Percentiles rank a stretch among this genome's conserved stretches.
Conservation (phyloP, 2,888 invertebrate genomes). For the Cephus pulcher region DNA sequence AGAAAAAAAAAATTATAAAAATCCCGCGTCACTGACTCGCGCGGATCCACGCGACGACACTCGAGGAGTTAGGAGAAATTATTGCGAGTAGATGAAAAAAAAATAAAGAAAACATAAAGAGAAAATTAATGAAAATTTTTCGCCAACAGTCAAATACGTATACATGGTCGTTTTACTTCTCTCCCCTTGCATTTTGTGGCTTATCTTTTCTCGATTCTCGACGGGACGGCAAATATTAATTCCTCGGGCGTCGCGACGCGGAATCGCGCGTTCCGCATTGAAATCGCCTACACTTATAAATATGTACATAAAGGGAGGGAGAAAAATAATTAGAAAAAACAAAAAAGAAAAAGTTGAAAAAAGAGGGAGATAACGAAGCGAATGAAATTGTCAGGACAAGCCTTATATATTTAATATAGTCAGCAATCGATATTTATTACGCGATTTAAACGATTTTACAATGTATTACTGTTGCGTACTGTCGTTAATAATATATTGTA, state of each 20-base stretch:
- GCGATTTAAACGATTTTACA: slow-evolving; percentile 7
- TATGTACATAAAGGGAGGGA: slow-evolving; percentile 32
- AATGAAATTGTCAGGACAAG: slow-evolving; percentile 23
- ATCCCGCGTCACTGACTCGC: not conserved
- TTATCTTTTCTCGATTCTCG: slow-evolving; percentile 4
- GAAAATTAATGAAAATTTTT: not conserved
- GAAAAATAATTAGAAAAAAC: slow-evolving; percentile 5
- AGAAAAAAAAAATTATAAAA: not conserved
- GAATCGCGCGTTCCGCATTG: slow-evolving; percentile 25
- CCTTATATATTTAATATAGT: slow-evolving; percentile 33
- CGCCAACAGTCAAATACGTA: not conserved
- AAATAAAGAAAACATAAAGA: slow-evolving; percentile 3
- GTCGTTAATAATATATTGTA: slow-evolving; percentile 15
- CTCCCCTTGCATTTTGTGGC: slow-evolving; percentile 8
- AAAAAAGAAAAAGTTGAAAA: slow-evolving; percentile 9
- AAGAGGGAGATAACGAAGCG: not conserved
- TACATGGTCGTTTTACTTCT: not conserved
- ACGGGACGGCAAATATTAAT: too few relatives aligned
- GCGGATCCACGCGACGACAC: not conserved
- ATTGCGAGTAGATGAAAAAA: slow-evolving; percentile 5
- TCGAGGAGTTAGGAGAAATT: too few relatives aligned
- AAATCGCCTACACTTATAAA: slow-evolving; percentile 34
- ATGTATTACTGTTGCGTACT: slow-evolving; percentile 5
- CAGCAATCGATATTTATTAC: slow-evolving; percentile 35
- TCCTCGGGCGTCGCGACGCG: slow-evolving; percentile 19